Conservation (phyloP, 2,797 vertebrate genomes). For the Lindbergichthys nudifrons region DNA sequence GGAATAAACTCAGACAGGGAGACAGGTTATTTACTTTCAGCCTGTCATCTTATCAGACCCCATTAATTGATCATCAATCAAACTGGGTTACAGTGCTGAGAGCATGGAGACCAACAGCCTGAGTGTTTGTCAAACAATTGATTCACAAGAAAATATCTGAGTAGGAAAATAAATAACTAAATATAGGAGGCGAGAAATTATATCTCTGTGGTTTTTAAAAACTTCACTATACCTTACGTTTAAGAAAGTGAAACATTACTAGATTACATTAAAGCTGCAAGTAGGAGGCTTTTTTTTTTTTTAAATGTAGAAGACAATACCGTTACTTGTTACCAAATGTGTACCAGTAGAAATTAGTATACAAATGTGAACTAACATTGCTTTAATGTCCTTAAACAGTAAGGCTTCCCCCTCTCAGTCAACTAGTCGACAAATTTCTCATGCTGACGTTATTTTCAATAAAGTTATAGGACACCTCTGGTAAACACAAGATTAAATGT, state of each 20-base stretch:
- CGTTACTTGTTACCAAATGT: neutral
- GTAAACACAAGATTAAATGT: too few relatives aligned
- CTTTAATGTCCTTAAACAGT: neutral
- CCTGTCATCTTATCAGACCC: conserved; percentile 28
- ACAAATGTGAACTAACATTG: neutral
- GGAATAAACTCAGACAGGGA: neutral
- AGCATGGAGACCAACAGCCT: neutral
- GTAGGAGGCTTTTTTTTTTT: too few relatives aligned
- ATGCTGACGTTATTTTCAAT: too few relatives aligned
- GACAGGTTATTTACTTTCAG: conserved; percentile 24
- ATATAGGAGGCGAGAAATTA: neutral
- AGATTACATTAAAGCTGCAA: neutral
- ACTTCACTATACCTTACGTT: neutral
- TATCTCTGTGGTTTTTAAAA: neutral
- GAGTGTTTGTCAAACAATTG: neutral
- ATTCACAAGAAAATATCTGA: neutral
- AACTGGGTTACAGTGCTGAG: conserved; percentile 11
- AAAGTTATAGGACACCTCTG: too few relatives aligned
- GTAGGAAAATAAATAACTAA: neutral
- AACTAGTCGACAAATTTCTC: too few relatives aligned
- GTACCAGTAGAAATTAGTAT: neutral
- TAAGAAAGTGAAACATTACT: neutral
- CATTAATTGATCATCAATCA: conserved; percentile 30
- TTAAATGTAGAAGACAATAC: too few relatives aligned
- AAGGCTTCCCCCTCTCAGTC: too few relatives aligned